Conservation (phyloP, 2,888 invertebrate species). For the Oscheius onirici region DNA sequence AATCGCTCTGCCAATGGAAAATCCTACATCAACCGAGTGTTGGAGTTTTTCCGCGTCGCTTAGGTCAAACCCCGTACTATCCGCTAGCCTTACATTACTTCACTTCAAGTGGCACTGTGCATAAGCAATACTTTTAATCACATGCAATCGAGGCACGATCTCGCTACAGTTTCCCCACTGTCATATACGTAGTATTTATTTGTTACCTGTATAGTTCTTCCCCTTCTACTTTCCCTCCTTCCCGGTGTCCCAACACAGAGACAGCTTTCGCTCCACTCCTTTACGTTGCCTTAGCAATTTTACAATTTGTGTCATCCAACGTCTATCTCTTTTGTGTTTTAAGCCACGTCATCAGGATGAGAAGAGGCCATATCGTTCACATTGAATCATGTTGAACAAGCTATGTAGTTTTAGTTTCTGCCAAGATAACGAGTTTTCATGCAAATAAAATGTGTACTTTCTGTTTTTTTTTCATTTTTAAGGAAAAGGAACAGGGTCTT, state of each 20-base stretch:
- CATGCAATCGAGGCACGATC: not conserved
- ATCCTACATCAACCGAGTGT: not conserved
- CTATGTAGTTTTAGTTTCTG: too few species aligned
- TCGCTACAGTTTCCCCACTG: not conserved
- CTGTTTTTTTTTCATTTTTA: too few species aligned
- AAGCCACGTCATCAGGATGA: too few species aligned
- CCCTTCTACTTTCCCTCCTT: not conserved
- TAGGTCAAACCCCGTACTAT: not conserved
- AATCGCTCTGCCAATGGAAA: not conserved
- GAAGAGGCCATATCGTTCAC: too few species aligned
- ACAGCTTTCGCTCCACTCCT: not conserved
- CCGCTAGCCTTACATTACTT: too few species aligned
- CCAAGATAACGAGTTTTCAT: too few species aligned
- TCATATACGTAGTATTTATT: not conserved
- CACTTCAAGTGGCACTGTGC: not conserved
- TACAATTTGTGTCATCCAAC: too few species aligned
- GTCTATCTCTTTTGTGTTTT: too few species aligned
- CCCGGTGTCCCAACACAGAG: not conserved
- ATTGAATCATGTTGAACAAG: too few species aligned
- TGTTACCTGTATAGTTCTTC: not conserved
- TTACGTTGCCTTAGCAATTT: too few species aligned
- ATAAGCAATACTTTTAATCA: not conserved
- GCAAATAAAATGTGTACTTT: too few species aligned
- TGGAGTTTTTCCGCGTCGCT: not conserved
- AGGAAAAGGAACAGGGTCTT: too few species aligned